phyloP scores from a whole-genome alignment of 2,888 invertebrate genomes.

The Cistogaster globosa region DNA sequence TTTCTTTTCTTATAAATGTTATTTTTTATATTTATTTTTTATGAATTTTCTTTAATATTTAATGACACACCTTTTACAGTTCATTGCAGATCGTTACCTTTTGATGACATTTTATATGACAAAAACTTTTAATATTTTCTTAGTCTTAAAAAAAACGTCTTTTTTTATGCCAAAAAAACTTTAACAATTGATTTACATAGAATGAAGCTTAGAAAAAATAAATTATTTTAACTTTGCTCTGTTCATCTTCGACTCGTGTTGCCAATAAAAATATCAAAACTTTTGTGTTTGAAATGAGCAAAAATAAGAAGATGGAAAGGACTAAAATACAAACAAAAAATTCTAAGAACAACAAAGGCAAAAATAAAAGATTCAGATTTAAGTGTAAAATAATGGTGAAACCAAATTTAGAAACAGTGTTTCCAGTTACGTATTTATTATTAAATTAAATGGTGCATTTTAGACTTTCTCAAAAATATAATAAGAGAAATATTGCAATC shows the following conservation, averaged over 20 bases:
- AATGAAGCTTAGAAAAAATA: conserved; percentile 40
- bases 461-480: too few species aligned
- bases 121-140: conserved; percentile 27
- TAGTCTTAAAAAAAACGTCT: conserved; percentile 4
- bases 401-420: not conserved
- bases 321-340: conserved; percentile 1
- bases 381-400: not conserved
- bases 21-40: not conserved
- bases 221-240: conserved; percentile 12
- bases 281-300: conserved; percentile 45
- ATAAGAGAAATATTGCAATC: too few species aligned
- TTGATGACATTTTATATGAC: conserved; percentile 15
- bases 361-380: not conserved
- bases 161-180: conserved; percentile 34
- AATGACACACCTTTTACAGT: conserved; percentile 7
- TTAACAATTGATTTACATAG: conserved; percentile 61
- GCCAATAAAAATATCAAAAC: conserved; percentile 48
- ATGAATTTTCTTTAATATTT: not conserved
- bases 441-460: too few species aligned
- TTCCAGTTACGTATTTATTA: too few species aligned
- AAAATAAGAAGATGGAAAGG: conserved; percentile 9
- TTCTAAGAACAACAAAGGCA: conserved; percentile 5
- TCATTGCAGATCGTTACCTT: conserved; percentile 7
- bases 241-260: conserved; percentile 21
- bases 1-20: too few species aligned